Evolutionary conservation across 1,140 invertebrate species (phyloP).

Genomic region (Pachyrhynchus sulphureomaculatus): DNA sequence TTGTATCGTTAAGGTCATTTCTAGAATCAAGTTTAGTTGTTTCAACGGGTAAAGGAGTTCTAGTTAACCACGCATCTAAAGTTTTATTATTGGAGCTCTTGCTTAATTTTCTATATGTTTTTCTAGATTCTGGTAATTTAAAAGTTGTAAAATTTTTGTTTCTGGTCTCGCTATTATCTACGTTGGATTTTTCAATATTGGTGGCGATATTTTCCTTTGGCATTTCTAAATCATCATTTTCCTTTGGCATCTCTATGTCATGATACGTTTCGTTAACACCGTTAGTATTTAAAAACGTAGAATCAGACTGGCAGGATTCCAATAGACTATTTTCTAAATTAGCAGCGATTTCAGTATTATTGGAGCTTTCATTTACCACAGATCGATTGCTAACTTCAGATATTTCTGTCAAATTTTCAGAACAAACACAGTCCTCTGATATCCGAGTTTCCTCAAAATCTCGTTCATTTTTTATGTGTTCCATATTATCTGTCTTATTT

Average conservation of each 20-base stretch:
- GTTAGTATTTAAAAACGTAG: neutral
- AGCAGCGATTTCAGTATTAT: neutral
- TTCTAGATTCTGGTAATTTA: constrained; percentile 25
- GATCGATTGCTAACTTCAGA: neutral
- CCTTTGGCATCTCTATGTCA: neutral
- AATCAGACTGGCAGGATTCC: neutral
- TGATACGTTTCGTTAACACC: constrained; percentile 2
- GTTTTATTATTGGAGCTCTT: constrained; percentile 31
- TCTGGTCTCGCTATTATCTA: too few relatives aligned
- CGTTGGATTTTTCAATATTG: constrained; percentile 8
- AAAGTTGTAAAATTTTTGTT: constrained; percentile 12
- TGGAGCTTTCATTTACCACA: too few relatives aligned
- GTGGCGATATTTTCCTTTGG: constrained; percentile 18
- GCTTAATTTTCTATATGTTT: constrained; percentile 29
- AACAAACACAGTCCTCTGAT: too few relatives aligned
- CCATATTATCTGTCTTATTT: constrained; percentile 1
- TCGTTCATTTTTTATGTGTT: constrained; percentile 1
- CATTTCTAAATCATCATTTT: constrained; percentile 12
- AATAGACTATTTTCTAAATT: neutral
- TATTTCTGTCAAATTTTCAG: too few relatives aligned
- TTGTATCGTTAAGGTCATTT: neutral
- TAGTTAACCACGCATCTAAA: constrained; percentile 38
- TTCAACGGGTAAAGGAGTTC: neutral
- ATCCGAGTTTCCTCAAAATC: neutral
- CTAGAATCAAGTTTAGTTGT: neutral